A percentile compares a stretch with the other conserved stretches of the same genome.
phyloP scores from a whole-genome alignment of 2,113 vertebrate genomes.

The Peromyscus polionotus region DNA sequence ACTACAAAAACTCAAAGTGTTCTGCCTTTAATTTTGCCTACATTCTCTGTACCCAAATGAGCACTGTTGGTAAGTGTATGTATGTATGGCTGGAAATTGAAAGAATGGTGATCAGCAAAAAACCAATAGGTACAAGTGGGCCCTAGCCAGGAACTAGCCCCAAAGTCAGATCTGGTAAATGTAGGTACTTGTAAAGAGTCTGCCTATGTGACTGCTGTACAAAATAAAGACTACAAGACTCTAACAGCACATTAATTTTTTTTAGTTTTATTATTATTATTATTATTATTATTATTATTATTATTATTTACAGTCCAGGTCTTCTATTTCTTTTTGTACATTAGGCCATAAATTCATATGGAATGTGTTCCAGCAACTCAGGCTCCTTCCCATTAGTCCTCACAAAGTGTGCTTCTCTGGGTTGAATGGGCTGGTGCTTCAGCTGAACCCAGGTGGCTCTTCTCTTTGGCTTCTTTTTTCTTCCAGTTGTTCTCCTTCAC shows the following conservation, averaged over 20 bases:
- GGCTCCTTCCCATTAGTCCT: no score
- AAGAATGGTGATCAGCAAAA: neutral
- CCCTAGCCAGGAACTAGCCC: neutral
- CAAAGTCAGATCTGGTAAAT: neutral
- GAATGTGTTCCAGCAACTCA: no score
- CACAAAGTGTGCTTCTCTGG: no score
- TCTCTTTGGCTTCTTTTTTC: no score
- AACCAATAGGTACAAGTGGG: neutral
- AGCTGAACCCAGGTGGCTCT: no score
- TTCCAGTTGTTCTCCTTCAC: no score
- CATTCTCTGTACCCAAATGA: neutral
- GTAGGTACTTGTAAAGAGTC: neutral
- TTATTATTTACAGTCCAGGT: no score
- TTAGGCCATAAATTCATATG: no score
- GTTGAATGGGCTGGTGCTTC: no score
- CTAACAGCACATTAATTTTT: neutral
- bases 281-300: no score
- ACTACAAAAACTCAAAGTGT: neutral
- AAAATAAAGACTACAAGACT: neutral
- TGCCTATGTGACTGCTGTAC: neutral
- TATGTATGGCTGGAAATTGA: neutral
- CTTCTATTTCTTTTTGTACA: no score
- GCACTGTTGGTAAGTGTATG: neutral
- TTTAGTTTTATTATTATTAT: no score
- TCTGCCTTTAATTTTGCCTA: neutral